These are phyloP conservation scores for Chaunax sp. DNA, from an alignment of 2,797 vertebrate species.

Conservation along the genomic window DNA sequence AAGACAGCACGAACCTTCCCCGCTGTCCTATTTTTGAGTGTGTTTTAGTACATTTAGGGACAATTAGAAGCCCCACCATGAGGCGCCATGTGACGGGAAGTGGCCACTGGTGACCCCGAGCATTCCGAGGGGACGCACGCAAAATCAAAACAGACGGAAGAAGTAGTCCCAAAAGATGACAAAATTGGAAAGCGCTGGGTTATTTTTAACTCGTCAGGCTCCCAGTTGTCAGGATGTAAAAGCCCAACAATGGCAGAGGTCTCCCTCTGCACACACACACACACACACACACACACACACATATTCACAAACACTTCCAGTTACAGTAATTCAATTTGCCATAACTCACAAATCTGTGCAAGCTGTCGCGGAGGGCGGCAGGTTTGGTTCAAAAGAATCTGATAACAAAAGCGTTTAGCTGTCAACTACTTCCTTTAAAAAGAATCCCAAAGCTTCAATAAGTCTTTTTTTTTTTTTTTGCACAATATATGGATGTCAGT, in stretches of 20 bases:
- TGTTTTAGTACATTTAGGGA: constrained; percentile 25
- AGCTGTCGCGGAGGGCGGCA: constrained; percentile 46
- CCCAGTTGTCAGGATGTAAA: constrained; percentile 76
- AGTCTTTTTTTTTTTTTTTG: no score
- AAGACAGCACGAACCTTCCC: constrained; percentile 50
- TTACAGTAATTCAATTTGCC: no score
- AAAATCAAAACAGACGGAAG: constrained; percentile 67
- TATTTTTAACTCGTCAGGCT: constrained; percentile 80
- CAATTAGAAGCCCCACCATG: constrained; percentile 26
- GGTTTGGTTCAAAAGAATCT: constrained; percentile 62
- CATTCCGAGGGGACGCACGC: constrained; percentile 62
- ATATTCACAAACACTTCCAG: constrained; percentile 19
- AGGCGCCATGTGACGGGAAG: constrained; percentile 75
- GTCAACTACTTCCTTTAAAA: constrained; percentile 69
- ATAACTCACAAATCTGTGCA: constrained; percentile 14
- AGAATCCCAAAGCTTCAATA: constrained; percentile 42
- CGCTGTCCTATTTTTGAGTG: constrained; percentile 43
- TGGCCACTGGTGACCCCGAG: constrained; percentile 62
- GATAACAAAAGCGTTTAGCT: constrained; percentile 62
- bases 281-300: constrained; percentile 26
- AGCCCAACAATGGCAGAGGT: constrained; percentile 78
- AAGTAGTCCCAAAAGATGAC: constrained; percentile 64
- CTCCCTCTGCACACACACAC: constrained; percentile 51
- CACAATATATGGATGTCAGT: constrained; percentile 38
- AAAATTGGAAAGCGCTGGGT: constrained; percentile 77